Evolutionary conservation across 2,888 invertebrate species (phyloP).

Genomic region (Entomobrya multifasciata): DNA sequence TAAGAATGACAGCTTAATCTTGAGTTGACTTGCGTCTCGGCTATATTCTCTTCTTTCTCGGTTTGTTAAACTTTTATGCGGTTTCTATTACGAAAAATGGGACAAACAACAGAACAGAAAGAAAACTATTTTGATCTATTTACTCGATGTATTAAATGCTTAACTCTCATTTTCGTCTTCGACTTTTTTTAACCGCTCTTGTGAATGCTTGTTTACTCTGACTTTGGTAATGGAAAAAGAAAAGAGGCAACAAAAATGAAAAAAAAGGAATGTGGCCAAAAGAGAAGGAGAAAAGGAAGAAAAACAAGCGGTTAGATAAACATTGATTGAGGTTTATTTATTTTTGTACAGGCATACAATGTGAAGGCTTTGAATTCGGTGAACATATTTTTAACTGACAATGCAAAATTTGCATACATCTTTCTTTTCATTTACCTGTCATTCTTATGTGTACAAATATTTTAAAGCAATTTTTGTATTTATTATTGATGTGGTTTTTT

Average conservation of each 20-base stretch:
- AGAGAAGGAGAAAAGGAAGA: background rate
- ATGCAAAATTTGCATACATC: background rate
- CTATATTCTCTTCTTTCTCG: background rate
- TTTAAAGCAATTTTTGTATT: no score
- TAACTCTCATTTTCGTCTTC: no score
- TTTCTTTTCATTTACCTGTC: background rate
- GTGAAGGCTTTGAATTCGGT: background rate
- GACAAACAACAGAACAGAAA: no score
- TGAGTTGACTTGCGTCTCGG: background rate
- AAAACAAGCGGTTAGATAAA: background rate
- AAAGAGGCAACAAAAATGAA: background rate
- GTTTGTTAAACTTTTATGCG: background rate
- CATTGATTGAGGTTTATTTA: background rate
- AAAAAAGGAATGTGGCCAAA: no score
- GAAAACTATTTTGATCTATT: no score
- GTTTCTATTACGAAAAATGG: no score
- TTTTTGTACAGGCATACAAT: background rate
- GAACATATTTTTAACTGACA: no score
- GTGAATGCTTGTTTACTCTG: background rate
- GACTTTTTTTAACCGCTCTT: no score
- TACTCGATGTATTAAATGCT: slow-evolving; percentile 18
- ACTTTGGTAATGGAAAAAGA: background rate
- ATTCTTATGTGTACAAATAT: no score
- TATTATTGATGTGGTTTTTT: no score
- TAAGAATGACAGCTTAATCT: background rate